Conservation (phyloP, 2,888 invertebrate genomes). For the Allygus modestus region DNA sequence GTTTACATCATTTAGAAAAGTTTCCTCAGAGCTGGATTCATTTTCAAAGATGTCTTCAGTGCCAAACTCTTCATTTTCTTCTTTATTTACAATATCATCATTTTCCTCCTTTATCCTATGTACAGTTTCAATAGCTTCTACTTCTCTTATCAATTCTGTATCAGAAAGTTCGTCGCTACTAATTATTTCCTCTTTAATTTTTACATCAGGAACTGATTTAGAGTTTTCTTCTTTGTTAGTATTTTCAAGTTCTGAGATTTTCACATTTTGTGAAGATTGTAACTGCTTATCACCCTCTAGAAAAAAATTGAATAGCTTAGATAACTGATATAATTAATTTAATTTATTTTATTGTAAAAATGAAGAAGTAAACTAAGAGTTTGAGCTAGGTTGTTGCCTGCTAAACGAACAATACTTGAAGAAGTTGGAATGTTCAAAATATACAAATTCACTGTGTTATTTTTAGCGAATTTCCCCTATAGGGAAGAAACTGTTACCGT, state of each 20-base stretch:
- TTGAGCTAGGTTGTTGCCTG: too few relatives aligned
- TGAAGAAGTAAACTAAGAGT: too few relatives aligned
- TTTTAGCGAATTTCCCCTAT: too few relatives aligned
- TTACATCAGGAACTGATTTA: not conserved
- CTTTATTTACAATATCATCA: constrained; percentile 63
- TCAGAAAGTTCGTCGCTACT: constrained; percentile 59
- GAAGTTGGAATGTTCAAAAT: too few relatives aligned
- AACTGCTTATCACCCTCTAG: not conserved
- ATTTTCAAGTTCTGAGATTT: constrained; percentile 1
- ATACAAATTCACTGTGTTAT: too few relatives aligned
- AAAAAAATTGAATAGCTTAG: not conserved
- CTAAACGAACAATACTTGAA: too few relatives aligned
- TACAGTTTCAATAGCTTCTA: constrained; percentile 48
- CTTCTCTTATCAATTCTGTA: constrained; percentile 47
- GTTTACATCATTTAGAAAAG: constrained; percentile 74
- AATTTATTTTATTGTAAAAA: too few relatives aligned
- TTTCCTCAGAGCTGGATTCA: constrained; percentile 76
- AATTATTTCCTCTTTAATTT: constrained; percentile 63
- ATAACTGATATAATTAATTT: constrained; percentile 12
- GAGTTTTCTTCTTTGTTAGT: constrained; percentile 36
- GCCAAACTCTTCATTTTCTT: constrained; percentile 63
- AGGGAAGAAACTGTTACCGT: too few relatives aligned
- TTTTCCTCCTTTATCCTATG: constrained; percentile 66
- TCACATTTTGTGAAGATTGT: not conserved
- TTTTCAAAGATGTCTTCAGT: constrained; percentile 73